Evolutionary conservation across 2,888 invertebrate species (phyloP).

Genomic region (Latheticus oryzae): DNA sequence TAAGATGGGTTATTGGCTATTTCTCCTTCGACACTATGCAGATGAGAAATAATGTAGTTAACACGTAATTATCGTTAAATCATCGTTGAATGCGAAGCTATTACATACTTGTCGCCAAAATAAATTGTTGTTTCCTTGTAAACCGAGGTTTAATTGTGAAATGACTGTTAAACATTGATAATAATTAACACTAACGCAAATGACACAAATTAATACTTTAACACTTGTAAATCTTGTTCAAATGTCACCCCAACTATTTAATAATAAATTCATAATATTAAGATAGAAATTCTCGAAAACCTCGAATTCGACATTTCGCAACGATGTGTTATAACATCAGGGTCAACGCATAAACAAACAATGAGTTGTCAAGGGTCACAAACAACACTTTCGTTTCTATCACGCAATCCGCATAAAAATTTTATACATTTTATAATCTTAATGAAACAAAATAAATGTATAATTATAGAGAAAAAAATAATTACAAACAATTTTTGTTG

Average conservation of each 20-base stretch:
- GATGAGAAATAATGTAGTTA: conserved; percentile 20
- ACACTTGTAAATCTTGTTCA: no score
- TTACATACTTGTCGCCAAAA: conserved; percentile 22
- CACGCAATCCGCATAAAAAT: conserved; percentile 16
- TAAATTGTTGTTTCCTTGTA: conserved; percentile 5
- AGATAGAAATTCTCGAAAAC: conserved; percentile 2
- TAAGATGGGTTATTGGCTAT: conserved; percentile 15
- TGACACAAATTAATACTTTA: no score
- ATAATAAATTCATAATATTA: no score
- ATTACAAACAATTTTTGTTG: conserved; percentile 27
- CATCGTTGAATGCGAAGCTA: conserved; percentile 4
- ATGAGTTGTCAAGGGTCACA: conserved; percentile 21
- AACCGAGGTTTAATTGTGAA: conserved; percentile 2
- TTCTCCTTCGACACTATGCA: conserved; percentile 19
- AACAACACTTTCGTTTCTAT: conserved; percentile 18
- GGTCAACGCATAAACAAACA: conserved; percentile 27
- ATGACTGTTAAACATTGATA: no score
- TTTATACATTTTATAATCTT: no score
- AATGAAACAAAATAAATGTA: no score
- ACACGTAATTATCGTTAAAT: conserved; percentile 33
- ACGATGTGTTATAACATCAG: conserved; percentile 4
- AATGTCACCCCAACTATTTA: no score
- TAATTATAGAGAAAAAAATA: conserved; percentile 25
- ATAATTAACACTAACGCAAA: conserved; percentile 7
- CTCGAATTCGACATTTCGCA: conserved; percentile 3